A percentile compares a stretch with the other conserved stretches of the same genome.
Conservation (phyloP, 2,797 vertebrate genomes). For the Diglossa cyanea region DNA sequence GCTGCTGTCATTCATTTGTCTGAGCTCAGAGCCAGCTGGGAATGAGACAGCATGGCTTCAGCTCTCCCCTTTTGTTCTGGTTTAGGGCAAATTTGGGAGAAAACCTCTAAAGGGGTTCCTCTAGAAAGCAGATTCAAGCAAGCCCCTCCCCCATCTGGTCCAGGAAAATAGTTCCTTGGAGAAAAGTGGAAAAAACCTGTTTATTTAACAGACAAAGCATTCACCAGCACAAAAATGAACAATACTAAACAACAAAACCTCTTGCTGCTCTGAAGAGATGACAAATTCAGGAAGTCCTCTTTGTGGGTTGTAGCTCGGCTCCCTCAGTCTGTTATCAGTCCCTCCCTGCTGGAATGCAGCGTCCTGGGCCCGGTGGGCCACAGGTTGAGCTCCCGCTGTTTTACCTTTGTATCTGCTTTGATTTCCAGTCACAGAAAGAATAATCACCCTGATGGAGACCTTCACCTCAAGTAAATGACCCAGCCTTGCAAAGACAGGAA, state of each 20-base stretch:
- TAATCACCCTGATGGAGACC: not conserved
- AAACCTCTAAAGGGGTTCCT: not conserved
- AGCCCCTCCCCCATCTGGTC: not conserved
- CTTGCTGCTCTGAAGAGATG: not conserved
- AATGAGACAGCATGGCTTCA: not conserved
- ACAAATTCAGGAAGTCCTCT: not conserved
- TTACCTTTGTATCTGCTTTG: not conserved
- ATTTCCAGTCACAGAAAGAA: not conserved
- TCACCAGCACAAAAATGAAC: not conserved
- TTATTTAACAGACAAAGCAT: not conserved
- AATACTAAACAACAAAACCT: not conserved
- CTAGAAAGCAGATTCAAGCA: not conserved
- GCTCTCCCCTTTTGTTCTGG: not conserved
- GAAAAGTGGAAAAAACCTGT: not conserved
- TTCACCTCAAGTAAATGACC: not conserved
- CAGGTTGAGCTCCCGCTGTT: not conserved
- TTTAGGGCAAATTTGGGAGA: not conserved
- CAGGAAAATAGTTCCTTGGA: not conserved
- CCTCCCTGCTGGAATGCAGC: not conserved
- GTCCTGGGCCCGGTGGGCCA: not conserved
- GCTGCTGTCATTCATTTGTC: not conserved
- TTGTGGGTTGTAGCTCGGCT: not conserved
- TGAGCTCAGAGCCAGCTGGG: not conserved
- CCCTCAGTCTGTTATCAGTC: not conserved
- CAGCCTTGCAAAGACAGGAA: not conserved